A percentile compares a stretch with the other conserved stretches of the same genome.
These are phyloP conservation scores for Cerastis rubricosa DNA, from an alignment of 2,888 invertebrate genomes.

Conservation along the genomic window DNA sequence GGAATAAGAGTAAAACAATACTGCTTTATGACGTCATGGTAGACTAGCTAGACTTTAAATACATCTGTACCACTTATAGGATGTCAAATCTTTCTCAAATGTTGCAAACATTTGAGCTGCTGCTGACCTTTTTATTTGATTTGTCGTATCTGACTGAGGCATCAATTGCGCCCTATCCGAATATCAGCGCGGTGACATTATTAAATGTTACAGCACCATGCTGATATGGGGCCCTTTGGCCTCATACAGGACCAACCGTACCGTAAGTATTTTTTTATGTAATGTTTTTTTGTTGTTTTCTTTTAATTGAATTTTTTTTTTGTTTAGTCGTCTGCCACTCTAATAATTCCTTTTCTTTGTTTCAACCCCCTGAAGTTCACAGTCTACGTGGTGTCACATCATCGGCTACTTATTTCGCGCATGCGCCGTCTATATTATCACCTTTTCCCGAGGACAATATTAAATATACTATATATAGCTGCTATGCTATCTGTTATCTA, in stretches of 20 bases:
- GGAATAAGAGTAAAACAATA: too few species aligned
- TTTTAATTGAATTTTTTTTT: background rate
- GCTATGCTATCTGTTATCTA: constrained; percentile 53
- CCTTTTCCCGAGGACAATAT: constrained; percentile 29
- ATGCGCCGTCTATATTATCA: constrained; percentile 49
- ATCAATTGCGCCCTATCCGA: background rate
- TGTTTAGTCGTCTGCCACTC: background rate
- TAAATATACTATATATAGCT: constrained; percentile 18
- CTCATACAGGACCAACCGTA: background rate
- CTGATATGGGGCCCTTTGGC: background rate
- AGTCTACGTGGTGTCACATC: constrained; percentile 24
- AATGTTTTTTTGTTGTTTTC: background rate
- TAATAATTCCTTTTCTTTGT: background rate
- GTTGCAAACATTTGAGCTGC: too few species aligned
- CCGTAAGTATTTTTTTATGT: too few species aligned
- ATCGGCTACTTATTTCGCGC: constrained; percentile 34
- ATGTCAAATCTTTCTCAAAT: background rate
- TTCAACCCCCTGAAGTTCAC: constrained; percentile 22
- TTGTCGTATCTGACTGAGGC: background rate
- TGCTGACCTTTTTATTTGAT: background rate
- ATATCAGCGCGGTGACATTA: background rate
- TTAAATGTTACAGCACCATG: background rate
- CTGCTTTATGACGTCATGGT: too few species aligned
- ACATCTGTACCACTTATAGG: background rate
- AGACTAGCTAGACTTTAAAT: too few species aligned